Conservation (phyloP, 2,113 vertebrate species). For the Rissa tridactyla region DNA sequence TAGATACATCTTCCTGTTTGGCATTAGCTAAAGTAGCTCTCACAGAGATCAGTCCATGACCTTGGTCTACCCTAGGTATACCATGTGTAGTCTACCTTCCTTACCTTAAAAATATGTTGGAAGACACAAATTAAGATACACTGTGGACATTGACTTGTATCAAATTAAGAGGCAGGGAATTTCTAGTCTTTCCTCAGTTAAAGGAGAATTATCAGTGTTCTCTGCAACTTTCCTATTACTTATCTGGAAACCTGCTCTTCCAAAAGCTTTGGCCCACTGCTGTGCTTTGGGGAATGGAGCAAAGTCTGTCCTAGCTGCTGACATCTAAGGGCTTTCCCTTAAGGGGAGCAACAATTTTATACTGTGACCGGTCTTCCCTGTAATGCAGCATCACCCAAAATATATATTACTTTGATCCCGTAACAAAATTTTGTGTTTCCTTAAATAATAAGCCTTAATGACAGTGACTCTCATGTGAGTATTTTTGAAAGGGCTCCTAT, state of each 20-base stretch:
- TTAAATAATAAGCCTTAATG: background rate
- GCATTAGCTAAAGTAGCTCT: background rate
- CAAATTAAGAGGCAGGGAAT: background rate
- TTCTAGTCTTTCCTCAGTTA: background rate
- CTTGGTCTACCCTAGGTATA: background rate
- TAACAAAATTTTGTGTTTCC: background rate
- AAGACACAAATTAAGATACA: background rate
- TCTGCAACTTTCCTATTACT: background rate
- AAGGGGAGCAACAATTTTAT: background rate
- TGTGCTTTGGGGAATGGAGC: background rate
- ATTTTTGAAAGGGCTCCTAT: background rate
- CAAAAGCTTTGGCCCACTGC: background rate
- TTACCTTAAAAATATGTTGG: background rate
- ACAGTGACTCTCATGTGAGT: background rate
- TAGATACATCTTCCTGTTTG: background rate
- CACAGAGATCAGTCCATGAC: background rate
- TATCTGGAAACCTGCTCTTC: background rate
- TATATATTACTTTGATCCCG: background rate
- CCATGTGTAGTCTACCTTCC: background rate
- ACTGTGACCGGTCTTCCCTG: background rate
- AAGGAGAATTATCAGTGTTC: background rate
- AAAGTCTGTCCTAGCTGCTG: background rate
- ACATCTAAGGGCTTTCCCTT: background rate
- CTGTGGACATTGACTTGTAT: background rate
- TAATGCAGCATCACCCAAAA: background rate